Evolutionary conservation across 1,140 invertebrate species (phyloP).

Genomic region (Heterodera schachtii): DNA sequence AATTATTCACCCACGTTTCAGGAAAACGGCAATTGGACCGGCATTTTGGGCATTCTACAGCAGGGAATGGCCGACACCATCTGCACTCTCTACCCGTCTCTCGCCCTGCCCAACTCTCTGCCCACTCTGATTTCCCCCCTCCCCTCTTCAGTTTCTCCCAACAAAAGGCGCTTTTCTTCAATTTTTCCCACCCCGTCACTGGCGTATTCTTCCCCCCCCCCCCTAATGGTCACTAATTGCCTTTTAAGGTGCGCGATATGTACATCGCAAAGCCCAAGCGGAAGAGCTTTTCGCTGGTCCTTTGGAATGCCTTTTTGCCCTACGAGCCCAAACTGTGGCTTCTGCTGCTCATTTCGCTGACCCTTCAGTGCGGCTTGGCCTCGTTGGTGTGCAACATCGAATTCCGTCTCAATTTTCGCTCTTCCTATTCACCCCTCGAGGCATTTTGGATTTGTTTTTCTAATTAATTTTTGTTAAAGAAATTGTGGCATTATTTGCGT

Average conservation of each 20-base stretch:
- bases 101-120: background rate
- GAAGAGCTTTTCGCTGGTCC: constrained; percentile 41
- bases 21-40: constrained; percentile 50
- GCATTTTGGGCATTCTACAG: constrained; percentile 47
- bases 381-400: constrained; percentile 40
- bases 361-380: constrained; percentile 42
- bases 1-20: background rate
- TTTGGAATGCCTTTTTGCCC: constrained; percentile 51
- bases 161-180: constrained; percentile 35
- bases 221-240: background rate
- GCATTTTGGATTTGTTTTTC: background rate
- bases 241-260: constrained; percentile 40
- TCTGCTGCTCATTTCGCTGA: constrained; percentile 33
- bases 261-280: constrained; percentile 48
- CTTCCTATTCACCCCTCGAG: constrained; percentile 44
- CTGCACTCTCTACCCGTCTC: constrained; percentile 43
- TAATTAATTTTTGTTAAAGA: constrained; percentile 20
- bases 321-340: constrained; percentile 44
- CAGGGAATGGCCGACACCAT: constrained; percentile 40
- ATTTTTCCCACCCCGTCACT: constrained; percentile 44
- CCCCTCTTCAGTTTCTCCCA: constrained; percentile 15
- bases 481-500: constrained; percentile 48
- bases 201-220: constrained; percentile 31
- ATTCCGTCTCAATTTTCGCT: constrained; percentile 26
- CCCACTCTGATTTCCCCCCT: background rate